A percentile compares a stretch with the other conserved stretches of the same genome.
These are phyloP conservation scores for Patagioenas fasciata DNA, from an alignment of 2,113 vertebrate species.

Conservation along the genomic window DNA sequence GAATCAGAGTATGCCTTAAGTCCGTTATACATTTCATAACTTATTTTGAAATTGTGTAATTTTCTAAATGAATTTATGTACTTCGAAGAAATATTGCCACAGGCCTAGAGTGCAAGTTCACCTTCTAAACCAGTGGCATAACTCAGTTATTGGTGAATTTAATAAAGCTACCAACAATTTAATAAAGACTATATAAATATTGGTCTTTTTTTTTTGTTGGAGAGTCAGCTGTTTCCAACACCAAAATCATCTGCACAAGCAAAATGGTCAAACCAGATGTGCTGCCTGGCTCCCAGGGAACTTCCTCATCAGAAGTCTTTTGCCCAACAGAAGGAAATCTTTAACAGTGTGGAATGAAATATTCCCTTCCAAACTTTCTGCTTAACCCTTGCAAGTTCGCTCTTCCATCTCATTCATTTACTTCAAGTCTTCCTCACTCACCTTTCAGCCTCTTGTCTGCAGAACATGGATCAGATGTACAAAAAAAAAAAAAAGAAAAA, in stretches of 20 bases:
- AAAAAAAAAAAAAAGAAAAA: no score
- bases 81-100: constrained; percentile 24
- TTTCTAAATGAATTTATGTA: constrained; percentile 20
- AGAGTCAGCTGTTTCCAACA: not conserved
- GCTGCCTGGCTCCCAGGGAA: not conserved
- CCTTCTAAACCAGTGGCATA: not conserved
- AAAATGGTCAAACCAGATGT: not conserved
- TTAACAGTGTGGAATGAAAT: not conserved
- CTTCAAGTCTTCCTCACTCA: not conserved
- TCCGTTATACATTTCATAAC: not conserved
- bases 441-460: not conserved
- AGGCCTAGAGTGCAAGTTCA: not conserved
- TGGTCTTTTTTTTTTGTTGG: not conserved
- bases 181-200: not conserved
- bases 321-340: not conserved
- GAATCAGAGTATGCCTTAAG: not conserved
- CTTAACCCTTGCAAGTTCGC: not conserved
- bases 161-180: not conserved
- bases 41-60: constrained; percentile 14
- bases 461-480: not conserved
- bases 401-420: not conserved
- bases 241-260: not conserved
- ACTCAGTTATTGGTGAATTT: not conserved
- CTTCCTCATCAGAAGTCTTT: not conserved
- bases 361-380: not conserved